Evolutionary conservation across 2,888 invertebrate species (phyloP).

Genomic region (Erebia aethiops): DNA sequence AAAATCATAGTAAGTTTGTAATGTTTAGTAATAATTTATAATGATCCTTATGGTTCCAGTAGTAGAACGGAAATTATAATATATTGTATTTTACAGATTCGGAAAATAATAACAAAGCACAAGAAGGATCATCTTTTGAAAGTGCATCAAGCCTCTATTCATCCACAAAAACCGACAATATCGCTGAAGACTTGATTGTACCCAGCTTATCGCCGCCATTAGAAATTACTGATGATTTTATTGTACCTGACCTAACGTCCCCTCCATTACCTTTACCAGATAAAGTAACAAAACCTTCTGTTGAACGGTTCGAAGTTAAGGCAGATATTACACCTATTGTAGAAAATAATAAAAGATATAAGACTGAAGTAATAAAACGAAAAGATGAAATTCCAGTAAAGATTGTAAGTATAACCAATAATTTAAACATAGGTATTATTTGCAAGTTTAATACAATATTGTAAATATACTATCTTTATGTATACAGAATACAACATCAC

Average conservation of each 20-base stretch:
- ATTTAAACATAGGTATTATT: background rate
- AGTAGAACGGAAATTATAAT: constrained; percentile 3
- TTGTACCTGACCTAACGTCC: constrained; percentile 72
- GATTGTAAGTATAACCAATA: constrained; percentile 47
- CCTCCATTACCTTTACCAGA: constrained; percentile 76
- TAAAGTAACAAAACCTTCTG: constrained; percentile 59
- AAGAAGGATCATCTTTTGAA: constrained; percentile 93
- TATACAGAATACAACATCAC: constrained; percentile 45
- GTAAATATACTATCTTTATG: constrained; percentile 32
- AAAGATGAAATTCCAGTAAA: constrained; percentile 65
- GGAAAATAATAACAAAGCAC: constrained; percentile 83
- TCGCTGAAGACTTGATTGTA: constrained; percentile 85
- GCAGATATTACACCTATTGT: constrained; percentile 64
- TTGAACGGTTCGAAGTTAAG: constrained; percentile 74
- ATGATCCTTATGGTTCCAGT: background rate
- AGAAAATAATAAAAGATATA: constrained; percentile 72
- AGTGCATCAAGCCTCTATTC: constrained; percentile 92
- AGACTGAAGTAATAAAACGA: constrained; percentile 72
- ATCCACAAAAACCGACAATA: constrained; percentile 87
- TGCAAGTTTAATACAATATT: constrained; percentile 9
- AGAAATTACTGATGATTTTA: constrained; percentile 77
- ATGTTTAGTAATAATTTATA: background rate
- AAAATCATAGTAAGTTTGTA: constrained; percentile 67
- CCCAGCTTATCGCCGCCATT: constrained; percentile 84
- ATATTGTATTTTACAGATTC: constrained; percentile 65